Evolutionary conservation across 2,888 invertebrate species (phyloP).

Genomic region (Patella ulyssiponensis): DNA sequence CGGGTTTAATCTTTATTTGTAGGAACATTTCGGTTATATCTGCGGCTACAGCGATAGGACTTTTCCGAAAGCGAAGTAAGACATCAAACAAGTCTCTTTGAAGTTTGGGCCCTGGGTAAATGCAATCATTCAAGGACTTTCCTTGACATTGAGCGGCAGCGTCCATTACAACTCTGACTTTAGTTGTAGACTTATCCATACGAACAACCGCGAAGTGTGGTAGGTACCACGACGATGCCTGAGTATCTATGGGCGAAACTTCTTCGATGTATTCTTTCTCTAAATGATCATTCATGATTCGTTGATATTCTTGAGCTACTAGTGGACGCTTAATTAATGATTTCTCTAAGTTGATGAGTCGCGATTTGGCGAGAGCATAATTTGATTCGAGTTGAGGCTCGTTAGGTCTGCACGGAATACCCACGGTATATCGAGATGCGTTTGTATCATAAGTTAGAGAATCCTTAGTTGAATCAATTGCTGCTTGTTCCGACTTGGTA

Average conservation of each 20-base stretch:
- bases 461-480: neutral
- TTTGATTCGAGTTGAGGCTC: neutral
- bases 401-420: neutral
- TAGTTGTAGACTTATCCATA: neutral
- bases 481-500: neutral
- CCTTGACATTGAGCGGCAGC: neutral
- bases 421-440: neutral
- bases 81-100: neutral
- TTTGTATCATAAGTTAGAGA: neutral
- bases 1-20: neutral
- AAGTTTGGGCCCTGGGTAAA: neutral
- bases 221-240: no score
- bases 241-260: no score
- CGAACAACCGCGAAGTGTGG: slow-evolving; percentile 10
- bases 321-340: slow-evolving; percentile 1
- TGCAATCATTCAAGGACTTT: no score
- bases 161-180: slow-evolving; percentile 3
- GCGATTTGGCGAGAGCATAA: neutral
- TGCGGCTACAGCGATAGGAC: neutral
- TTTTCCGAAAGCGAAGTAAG: neutral
- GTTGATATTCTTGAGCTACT: neutral
- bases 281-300: slow-evolving; percentile 3
- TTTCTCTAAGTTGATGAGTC: neutral
- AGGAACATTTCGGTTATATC: slow-evolving; percentile 8
- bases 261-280: neutral